Evolutionary conservation across 2,113 vertebrate species (phyloP), one percentile per base, ranked within the genome.

Genomic region (Podarcis cretensis): DNA sequence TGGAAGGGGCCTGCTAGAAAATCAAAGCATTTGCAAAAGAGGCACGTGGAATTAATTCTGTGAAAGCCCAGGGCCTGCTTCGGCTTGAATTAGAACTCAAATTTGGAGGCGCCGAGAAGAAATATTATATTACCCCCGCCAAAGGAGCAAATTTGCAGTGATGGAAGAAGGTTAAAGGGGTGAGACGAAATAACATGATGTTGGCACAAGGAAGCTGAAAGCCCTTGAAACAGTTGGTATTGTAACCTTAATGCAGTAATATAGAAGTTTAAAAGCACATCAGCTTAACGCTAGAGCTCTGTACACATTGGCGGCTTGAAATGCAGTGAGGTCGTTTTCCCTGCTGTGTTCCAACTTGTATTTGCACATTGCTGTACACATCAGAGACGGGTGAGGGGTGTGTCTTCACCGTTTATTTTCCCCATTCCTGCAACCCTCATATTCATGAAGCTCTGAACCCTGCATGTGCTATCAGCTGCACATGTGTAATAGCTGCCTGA

Each of bases 1-100:
- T 25, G 27, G 86, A 86, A 20, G 86, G 10, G 68, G 20, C 63
- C n/a, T 32, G 35, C 25, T 32, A n/a, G 83, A 86, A 91, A 91
- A 89, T 71, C 16, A 83, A 83, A 85, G 35, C 0, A n/a, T 87
- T 87, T 89, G 43, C 87, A 87, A 80, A 89, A 63, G 4, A 89
- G n/a, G 35, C 10, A 23, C 78, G 66, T 57, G 25, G 65, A 86
- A 86, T 86, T 69, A 37, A 81, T 88, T 86, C 73, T 69, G 43
- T 30, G 12, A 65, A 90, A 85, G 59, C 35, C 13, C 16, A 35
- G 16, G 77, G 65, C 37, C 48, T 18, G 3, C 54, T 83, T 75
- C 23, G 10, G 13, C 68, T 35, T 40, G 74, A 77, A 74, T 76
- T 32, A 76, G 68, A 35, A 54, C 4, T 71, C 14, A 37, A 35